These are phyloP conservation scores for Herpailurus yagouaroundi DNA, from an alignment of 2,113 vertebrate species.

Conservation along the genomic window DNA sequence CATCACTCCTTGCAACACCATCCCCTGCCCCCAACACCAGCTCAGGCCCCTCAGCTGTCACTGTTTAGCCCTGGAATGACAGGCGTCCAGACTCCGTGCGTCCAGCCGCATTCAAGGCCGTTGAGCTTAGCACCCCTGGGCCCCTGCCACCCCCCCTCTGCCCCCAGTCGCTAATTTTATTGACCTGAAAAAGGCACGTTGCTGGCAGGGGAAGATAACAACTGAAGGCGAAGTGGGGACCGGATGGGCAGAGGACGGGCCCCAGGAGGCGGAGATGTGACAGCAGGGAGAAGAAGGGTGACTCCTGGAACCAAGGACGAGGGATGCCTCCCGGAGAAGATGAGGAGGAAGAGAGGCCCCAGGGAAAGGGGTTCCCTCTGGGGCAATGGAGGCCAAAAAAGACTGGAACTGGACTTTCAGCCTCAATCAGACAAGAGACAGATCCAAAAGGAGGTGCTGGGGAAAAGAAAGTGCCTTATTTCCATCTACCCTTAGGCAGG, in stretches of 20 bases:
- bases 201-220: not conserved
- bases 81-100: constrained; percentile 50
- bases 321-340: not conserved
- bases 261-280: not conserved
- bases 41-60: constrained; percentile 71
- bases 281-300: not conserved
- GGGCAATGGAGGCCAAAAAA: not conserved
- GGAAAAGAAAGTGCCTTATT: not conserved
- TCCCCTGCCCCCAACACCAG: not conserved
- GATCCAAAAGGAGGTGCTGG: not conserved
- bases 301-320: not conserved
- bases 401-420: not conserved
- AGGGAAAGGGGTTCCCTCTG: not conserved
- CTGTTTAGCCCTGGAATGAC: constrained; percentile 69
- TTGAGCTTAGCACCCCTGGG: constrained; percentile 68
- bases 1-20: not conserved
- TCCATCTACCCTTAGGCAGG: not conserved
- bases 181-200: constrained; percentile 72
- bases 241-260: not conserved
- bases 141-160: constrained; percentile 28
- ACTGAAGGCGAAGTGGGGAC: not conserved
- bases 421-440: not conserved
- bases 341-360: not conserved
- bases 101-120: constrained; percentile 66
- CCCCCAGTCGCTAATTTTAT: constrained; percentile 78